Evolutionary conservation across 2,113 vertebrate species (phyloP).

Genomic region (Peromyscus leucopus): DNA sequence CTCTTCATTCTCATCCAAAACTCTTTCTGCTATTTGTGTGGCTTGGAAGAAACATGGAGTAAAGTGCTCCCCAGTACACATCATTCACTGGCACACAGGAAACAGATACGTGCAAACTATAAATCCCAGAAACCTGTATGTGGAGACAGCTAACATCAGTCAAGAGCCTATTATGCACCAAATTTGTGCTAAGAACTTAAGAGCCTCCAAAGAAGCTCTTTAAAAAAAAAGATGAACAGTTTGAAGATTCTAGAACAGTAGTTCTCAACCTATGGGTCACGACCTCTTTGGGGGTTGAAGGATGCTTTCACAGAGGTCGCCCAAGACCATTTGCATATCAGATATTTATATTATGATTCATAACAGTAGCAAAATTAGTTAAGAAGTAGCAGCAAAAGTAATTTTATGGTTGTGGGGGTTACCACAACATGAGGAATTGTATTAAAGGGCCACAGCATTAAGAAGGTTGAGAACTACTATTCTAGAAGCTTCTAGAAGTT

Average conservation of each 20-base stretch:
- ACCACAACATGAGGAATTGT: not conserved
- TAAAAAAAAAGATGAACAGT: conserved; percentile 41
- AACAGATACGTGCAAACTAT: not conserved
- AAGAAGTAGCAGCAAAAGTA: not conserved
- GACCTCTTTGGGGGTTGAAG: not conserved
- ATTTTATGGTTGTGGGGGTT: not conserved
- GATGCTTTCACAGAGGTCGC: not conserved
- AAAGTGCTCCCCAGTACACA: not conserved
- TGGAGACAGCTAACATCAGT: not conserved
- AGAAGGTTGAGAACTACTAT: not conserved
- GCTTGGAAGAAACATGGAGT: not conserved
- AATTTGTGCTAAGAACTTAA: not conserved
- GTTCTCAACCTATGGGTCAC: not conserved
- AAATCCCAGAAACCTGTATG: not conserved
- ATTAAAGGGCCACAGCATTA: not conserved
- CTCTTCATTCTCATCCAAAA: not conserved
- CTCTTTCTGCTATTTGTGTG: not conserved
- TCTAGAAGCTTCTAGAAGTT: conserved; percentile 26
- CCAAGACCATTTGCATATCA: not conserved
- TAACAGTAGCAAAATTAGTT: not conserved
- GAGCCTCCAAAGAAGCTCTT: not conserved
- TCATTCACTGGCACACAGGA: not conserved
- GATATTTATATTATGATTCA: not conserved
- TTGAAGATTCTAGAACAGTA: not conserved
- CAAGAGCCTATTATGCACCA: not conserved